Evolutionary conservation across 2,797 vertebrate genomes (phyloP).

Genomic region (Channallabes apus): DNA sequence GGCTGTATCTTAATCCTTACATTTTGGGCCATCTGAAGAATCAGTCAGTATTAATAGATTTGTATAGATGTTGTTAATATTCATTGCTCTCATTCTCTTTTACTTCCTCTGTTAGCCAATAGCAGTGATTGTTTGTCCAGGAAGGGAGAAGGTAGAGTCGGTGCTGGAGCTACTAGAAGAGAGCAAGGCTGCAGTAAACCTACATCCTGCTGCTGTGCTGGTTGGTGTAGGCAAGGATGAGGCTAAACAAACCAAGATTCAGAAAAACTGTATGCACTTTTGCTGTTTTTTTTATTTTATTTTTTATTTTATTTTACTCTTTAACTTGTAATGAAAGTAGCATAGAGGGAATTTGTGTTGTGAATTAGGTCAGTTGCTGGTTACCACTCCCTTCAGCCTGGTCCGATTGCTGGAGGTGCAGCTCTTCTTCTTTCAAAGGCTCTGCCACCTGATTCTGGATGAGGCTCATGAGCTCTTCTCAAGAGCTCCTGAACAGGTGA

Average conservation of each 20-base stretch:
- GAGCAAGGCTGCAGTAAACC: conserved; percentile 55
- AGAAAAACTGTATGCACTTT: conserved; percentile 78
- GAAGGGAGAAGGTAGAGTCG: conserved; percentile 83
- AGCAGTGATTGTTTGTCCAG: conserved; percentile 86
- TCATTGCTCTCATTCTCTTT: not conserved
- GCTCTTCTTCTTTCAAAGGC: conserved; percentile 76
- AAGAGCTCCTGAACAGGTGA: conserved; percentile 79
- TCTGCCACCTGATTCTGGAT: conserved; percentile 87
- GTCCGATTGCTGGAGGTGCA: conserved; percentile 78
- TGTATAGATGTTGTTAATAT: not conserved
- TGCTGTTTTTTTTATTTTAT: no score
- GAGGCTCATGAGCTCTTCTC: conserved; percentile 79
- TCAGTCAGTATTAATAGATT: not conserved
- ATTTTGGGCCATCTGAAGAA: not conserved
- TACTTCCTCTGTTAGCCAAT: conserved; percentile 74
- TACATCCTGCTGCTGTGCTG: conserved; percentile 75
- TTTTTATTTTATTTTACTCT: no score
- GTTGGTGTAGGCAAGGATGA: conserved; percentile 80
- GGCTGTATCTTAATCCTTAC: not conserved
- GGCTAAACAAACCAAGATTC: conserved; percentile 74
- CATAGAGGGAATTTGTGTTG: not conserved
- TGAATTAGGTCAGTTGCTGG: conserved; percentile 78
- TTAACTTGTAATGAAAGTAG: not conserved
- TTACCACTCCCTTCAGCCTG: conserved; percentile 85
- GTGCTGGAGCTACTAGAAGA: conserved; percentile 78